A percentile compares a stretch with the other conserved stretches of the same genome.
phyloP scores from a whole-genome alignment of 2,888 invertebrate genomes.

The Meandrusa payeni region DNA sequence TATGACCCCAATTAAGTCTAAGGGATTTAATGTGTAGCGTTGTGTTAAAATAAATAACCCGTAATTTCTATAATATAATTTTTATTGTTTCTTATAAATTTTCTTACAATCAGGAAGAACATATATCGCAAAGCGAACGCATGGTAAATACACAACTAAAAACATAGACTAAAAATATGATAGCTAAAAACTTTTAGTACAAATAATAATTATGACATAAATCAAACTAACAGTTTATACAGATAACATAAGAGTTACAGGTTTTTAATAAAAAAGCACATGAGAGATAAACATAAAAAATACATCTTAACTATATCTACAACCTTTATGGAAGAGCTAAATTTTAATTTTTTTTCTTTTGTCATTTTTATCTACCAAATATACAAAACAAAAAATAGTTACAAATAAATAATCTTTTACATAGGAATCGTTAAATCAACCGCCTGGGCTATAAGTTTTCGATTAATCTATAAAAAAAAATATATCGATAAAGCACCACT shows the following conservation, averaged over 20 bases:
- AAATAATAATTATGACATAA: conserved; percentile 70
- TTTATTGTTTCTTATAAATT: conserved; percentile 77
- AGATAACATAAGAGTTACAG: conserved; percentile 47
- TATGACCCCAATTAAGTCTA: no score
- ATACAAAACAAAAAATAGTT: conserved; percentile 70
- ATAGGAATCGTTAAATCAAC: conserved; percentile 59
- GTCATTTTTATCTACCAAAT: conserved; percentile 54
- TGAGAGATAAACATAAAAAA: conserved; percentile 42
- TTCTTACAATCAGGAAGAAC: conserved; percentile 75
- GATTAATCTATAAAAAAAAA: conserved; percentile 36
- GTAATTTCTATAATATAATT: conserved; percentile 61
- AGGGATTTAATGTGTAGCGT: no score
- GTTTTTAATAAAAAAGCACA: conserved; percentile 43
- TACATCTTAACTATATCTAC: conserved; percentile 67
- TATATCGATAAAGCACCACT: conserved; percentile 23
- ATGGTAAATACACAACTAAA: conserved; percentile 41
- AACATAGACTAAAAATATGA: conserved; percentile 55
- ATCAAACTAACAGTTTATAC: conserved; percentile 67
- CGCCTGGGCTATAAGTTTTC: conserved; percentile 47
- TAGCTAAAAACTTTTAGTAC: conserved; percentile 62
- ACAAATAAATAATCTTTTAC: conserved; percentile 76
- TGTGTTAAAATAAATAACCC: conserved; percentile 33
- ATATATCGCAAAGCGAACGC: conserved; percentile 69
- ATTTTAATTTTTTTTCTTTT: conserved; percentile 42
- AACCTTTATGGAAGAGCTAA: conserved; percentile 66